Evolutionary conservation across 2,797 vertebrate species (phyloP), one percentile per base, ranked within the genome.

Genomic region (Cichlasoma orientale): DNA sequence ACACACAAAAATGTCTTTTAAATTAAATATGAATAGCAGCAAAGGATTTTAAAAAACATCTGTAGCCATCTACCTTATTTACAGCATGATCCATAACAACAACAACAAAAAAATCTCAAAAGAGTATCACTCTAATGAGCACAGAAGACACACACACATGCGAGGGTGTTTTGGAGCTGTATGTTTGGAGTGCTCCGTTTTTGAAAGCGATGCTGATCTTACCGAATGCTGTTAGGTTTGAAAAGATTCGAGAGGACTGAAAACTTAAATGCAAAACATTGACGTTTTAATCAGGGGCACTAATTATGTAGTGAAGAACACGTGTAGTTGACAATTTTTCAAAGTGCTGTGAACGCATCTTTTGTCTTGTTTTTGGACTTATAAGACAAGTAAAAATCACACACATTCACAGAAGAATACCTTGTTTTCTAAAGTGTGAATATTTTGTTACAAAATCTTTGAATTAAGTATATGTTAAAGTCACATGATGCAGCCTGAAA

Each of bases 341-440:
- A 14, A 44, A 44, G 21, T 44, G 9, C 1, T 44, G 59, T 25
- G 14, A 0, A 27, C 0, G 0, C 14, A 27, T 27, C 36, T 63
- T 23, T 61, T 61, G 21, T 63, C 33, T 63, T 44, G 13, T 41
- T 25, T 27, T 38, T 44, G 59, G 4, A 18, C 23, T 27, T 47
- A 27, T 19, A 3, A 47, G 25, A 66, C 0, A 1, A 66, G 38
- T 11, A 66, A 16, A 61, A 61, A 23, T 61, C n/a, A 41, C 13
- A 61, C 23, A 23, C 7, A 61, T 10, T 41, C 36, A 63, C 36
- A 25, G 21, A 63, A 38, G 25, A 63, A 25, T 44, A 18, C 14
- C 44, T 1, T 63, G 2, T 1, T 63, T 63, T 44, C 18, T 63
- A 23, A 44, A 63, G 38, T 25, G 44, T 27, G 6, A 27, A 66